A percentile compares a stretch with the other conserved stretches of the same genome.
These are phyloP conservation scores for Ophioderma brevispina DNA, from an alignment of 35 echinoderm and acorn worm species.

Conservation along the genomic window DNA sequence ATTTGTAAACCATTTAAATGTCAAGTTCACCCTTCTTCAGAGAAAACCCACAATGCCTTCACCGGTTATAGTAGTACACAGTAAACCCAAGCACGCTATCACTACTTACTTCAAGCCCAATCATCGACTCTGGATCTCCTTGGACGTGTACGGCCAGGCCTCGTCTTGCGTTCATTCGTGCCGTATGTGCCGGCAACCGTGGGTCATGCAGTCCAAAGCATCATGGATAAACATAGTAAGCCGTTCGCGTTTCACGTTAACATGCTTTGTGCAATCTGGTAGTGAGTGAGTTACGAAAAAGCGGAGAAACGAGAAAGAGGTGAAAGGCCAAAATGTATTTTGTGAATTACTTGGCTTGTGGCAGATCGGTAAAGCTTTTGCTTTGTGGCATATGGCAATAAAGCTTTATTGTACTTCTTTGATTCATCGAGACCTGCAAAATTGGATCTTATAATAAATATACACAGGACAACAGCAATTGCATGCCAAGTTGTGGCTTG, in stretches of 20 bases:
- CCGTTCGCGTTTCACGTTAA: conserved; percentile 64
- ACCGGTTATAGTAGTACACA: no score
- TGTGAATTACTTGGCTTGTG: background rate
- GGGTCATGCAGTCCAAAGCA: conserved; percentile 83
- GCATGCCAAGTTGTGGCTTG: no score
- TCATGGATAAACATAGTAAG: conserved; percentile 76
- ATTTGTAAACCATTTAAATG: no score
- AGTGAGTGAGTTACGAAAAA: background rate
- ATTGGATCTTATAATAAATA: no score
- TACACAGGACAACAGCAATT: no score
- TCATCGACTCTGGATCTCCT: conserved; percentile 95
- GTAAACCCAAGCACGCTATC: background rate
- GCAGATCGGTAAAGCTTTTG: background rate
- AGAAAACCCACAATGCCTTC: no score
- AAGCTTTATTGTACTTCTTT: no score
- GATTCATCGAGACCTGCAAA: no score
- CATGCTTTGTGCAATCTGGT: conserved; percentile 92
- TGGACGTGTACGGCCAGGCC: conserved; percentile 80
- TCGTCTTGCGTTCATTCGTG: conserved; percentile 94
- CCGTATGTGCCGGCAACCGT: conserved; percentile 85
- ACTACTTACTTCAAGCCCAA: conserved; percentile 80
- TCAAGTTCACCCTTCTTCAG: no score
- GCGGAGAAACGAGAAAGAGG: background rate
- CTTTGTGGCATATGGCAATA: background rate
- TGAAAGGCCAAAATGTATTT: background rate